Conservation (phyloP, 2,113 vertebrate genomes). For the Notarius quadriscutis region DNA sequence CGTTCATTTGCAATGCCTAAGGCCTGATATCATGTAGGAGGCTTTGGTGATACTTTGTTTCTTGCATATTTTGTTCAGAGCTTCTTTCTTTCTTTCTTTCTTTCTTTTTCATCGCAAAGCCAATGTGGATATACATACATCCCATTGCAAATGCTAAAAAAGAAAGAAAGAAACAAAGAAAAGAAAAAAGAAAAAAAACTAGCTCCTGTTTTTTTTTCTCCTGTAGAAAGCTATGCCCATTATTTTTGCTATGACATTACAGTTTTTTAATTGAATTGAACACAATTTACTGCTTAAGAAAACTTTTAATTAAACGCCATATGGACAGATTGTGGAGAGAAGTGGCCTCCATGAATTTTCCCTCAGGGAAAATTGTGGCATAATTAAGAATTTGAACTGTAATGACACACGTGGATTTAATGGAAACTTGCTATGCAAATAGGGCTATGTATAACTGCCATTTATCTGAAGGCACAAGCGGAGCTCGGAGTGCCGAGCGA, state of each 20-base stretch:
- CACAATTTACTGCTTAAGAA: constrained; percentile 82
- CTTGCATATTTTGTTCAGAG: constrained; percentile 79
- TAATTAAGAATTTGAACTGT: constrained; percentile 85
- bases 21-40: constrained; percentile 80
- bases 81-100: constrained; percentile 59
- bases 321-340: constrained; percentile 78
- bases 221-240: constrained; percentile 75
- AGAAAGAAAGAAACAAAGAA: constrained; percentile 28
- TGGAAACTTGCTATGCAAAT: constrained; percentile 77
- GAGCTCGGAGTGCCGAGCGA: constrained; percentile 51
- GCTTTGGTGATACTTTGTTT: constrained; percentile 80
- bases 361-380: constrained; percentile 77
- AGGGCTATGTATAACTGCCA: constrained; percentile 67
- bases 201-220: constrained; percentile 21
- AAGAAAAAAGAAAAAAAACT: constrained; percentile 32
- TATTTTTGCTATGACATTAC: constrained; percentile 80
- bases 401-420: constrained; percentile 80
- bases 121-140: constrained; percentile 49
- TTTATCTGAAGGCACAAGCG: constrained; percentile 68
- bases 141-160: constrained; percentile 67
- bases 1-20: constrained; percentile 76
- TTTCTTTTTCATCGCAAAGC: background rate
- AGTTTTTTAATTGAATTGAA: constrained; percentile 84
- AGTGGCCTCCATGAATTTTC: constrained; percentile 76
- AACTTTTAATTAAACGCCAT: constrained; percentile 85